phyloP scores from a whole-genome alignment of 2,113 vertebrate genomes.

The Mobula hypostoma region DNA sequence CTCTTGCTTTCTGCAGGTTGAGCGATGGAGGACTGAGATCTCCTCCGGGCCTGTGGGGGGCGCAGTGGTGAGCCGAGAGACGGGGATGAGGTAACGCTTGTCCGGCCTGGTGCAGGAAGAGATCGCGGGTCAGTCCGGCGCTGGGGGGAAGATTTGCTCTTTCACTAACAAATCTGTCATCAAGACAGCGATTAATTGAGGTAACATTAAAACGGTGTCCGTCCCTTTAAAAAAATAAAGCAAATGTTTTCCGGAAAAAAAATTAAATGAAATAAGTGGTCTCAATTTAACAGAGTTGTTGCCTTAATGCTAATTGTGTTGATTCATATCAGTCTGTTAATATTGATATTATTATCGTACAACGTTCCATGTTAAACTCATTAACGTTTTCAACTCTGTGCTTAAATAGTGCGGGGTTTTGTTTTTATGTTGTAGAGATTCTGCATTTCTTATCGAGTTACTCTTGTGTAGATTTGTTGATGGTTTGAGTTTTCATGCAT shows the following conservation, averaged over 20 bases:
- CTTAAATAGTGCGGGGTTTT: background rate
- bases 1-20: too few relatives aligned
- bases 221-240: too few relatives aligned
- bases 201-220: background rate
- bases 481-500: background rate
- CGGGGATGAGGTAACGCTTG: background rate
- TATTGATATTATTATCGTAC: background rate
- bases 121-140: background rate
- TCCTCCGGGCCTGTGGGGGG: slow-evolving; percentile 5
- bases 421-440: background rate
- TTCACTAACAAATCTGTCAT: too few relatives aligned
- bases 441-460: slow-evolving; percentile 26
- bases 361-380: too few relatives aligned
- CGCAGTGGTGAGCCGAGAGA: background rate
- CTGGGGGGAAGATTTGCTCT: background rate
- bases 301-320: background rate
- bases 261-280: background rate
- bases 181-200: background rate
- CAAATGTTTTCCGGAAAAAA: background rate
- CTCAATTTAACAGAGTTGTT: background rate
- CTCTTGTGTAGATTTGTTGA: slow-evolving; percentile 1
- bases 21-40: background rate
- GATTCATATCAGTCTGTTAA: background rate
- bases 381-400: background rate
- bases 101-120: background rate